phyloP scores from a whole-genome alignment of 2,797 vertebrate genomes.

The Muscicapa striata region DNA sequence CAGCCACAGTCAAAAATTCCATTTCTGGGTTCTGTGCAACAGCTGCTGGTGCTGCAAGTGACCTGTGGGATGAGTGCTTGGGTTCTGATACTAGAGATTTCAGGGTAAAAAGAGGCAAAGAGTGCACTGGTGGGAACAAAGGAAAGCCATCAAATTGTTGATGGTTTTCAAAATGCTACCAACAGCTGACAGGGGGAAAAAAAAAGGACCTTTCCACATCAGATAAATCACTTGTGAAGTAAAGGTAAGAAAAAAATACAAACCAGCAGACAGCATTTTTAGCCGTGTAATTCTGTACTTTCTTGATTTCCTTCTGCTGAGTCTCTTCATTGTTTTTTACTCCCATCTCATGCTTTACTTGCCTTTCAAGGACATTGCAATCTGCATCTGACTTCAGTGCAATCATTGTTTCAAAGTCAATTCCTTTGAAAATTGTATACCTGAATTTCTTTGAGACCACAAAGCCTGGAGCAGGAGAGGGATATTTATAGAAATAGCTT shows the following conservation, averaged over 20 bases:
- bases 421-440: not conserved
- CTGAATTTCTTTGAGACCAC: not conserved
- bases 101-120: not conserved
- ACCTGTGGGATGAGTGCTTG: not conserved
- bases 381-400: not conserved
- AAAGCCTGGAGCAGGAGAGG: not conserved
- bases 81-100: not conserved
- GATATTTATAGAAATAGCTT: slow-evolving; percentile 40
- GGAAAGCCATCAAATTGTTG: not conserved
- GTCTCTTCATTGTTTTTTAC: not conserved
- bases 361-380: not conserved
- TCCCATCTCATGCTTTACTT: not conserved
- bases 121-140: not conserved
- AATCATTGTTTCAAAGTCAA: not conserved
- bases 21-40: not conserved
- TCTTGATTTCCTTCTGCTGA: not conserved
- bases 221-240: not conserved
- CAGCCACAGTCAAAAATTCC: not conserved
- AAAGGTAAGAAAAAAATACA: slow-evolving; percentile 14
- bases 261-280: not conserved
- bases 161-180: not conserved
- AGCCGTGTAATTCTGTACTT: not conserved
- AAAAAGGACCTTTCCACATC: not conserved
- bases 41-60: not conserved
- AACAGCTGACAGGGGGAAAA: not conserved